These are phyloP conservation scores for Ahaetulla prasina DNA, from an alignment of 2,113 vertebrate species.

Conservation along the genomic window DNA sequence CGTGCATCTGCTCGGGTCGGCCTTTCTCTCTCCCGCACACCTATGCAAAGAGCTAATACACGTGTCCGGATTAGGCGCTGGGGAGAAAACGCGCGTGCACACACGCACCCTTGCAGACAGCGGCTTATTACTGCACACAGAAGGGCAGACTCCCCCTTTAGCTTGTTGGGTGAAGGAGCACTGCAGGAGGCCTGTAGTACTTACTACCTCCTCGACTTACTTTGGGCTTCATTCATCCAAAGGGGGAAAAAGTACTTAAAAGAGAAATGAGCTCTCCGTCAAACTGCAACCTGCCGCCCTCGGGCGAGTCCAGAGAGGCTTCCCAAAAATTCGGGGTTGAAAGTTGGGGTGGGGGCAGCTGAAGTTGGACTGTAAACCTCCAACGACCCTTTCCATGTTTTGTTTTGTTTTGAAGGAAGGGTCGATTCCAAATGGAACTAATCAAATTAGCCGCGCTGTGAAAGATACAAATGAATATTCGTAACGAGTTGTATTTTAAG, in stretches of 20 bases:
- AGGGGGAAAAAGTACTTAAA: not conserved
- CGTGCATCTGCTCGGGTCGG: too few species aligned
- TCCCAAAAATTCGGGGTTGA: not conserved
- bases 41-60: not conserved
- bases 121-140: not conserved
- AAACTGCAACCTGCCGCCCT: not conserved
- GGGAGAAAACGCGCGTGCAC: too few species aligned
- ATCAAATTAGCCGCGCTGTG: not conserved
- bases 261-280: fast-evolving
- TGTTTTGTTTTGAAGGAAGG: too few species aligned
- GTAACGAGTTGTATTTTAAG: too few species aligned
- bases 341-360: not conserved
- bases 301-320: too few species aligned
- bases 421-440: not conserved
- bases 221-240: not conserved
- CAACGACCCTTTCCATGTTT: not conserved
- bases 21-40: not conserved
- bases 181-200: not conserved
- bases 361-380: not conserved
- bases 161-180: not conserved
- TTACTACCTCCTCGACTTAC: not conserved
- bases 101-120: too few species aligned
- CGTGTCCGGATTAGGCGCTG: not conserved
- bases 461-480: not conserved
- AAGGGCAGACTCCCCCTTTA: too few species aligned